A percentile compares a stretch with the other conserved stretches of the same genome.
Evolutionary conservation across 2,888 invertebrate genomes (phyloP).

Genomic region (Ichneumoninae sp.): DNA sequence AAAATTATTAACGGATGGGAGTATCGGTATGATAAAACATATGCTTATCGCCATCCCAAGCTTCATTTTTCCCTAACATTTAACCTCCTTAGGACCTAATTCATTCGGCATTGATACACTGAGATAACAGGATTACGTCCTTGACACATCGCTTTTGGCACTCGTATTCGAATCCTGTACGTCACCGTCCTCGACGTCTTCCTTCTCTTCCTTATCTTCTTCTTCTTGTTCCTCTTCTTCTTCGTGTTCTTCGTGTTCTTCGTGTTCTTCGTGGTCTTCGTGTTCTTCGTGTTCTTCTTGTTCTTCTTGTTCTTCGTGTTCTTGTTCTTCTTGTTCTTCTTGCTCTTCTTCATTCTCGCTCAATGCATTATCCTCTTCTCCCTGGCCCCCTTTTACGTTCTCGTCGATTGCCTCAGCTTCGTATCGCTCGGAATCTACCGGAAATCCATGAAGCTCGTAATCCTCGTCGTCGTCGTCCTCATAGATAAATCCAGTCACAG

Average conservation of each 20-base stretch:
- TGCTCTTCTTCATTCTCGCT: conserved; percentile 56
- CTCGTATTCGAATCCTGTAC: conserved; percentile 74
- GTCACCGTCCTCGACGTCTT: conserved; percentile 69
- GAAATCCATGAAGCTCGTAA: conserved; percentile 75
- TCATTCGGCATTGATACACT: conserved; percentile 37
- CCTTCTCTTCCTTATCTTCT: conserved; percentile 53
- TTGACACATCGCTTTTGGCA: conserved; percentile 80
- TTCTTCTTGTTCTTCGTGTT: conserved; percentile 22
- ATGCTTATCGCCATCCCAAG: conserved; percentile 12
- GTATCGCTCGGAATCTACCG: conserved; percentile 71
- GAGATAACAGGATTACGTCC: conserved; percentile 66
- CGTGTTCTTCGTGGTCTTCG: conserved; percentile 56
- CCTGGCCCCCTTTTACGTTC: conserved; percentile 34
- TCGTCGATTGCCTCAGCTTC: conserved; percentile 1
- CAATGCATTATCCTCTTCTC: conserved; percentile 52
- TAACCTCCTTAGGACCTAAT: conserved; percentile 25
- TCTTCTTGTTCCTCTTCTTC: conserved; percentile 18
- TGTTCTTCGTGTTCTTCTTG: conserved; percentile 10
- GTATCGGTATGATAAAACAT: conserved; percentile 14
- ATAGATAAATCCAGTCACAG: conserved; percentile 77
- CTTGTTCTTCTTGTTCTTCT: conserved; percentile 50
- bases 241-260: conserved; percentile 48
- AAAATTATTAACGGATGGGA: background rate
- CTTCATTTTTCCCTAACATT: conserved; percentile 6
- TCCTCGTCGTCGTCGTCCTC: conserved; percentile 77